Evolutionary conservation across 2,888 invertebrate genomes (phyloP), one percentile per base, ranked within the genome.

Genomic region (Zaprionus obscuricornis): DNA sequence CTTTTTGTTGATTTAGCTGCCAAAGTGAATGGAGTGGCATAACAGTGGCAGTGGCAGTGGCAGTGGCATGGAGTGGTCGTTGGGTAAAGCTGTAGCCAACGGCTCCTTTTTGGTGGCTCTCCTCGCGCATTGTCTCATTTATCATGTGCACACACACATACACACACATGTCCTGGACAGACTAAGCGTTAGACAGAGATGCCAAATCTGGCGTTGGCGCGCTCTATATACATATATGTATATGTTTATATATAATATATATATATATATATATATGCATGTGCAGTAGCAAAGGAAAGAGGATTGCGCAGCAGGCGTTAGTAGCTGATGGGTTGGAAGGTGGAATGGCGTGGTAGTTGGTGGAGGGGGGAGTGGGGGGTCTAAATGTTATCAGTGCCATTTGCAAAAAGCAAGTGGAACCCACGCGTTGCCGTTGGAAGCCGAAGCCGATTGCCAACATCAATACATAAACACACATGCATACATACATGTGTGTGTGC

Each of bases 381-480:
- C 66, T 39, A 69, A 65, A 64, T 78, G 79, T 74, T 78, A 79
- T 83, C 78, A 78, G 78, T 71, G 76, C 71, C 62, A 82, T 78
- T 71, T 78, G 67, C 58, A 60, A 60, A 54, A 65, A 67, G 43
- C 63, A 76, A 76, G 70, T 75, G 75, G 63, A 79, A 57, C 66
- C 60, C 67, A 78, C 45, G 78, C 78, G 65, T 62, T 74, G 52
- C 75, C 47, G 50, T 2, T 47, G 66, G 45, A 11, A 8, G 27
- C n/a, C 16, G 10, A 42, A 78, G 66, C 70, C 83, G 83, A 78
- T 78, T 82, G 82, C 79, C 82, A 73, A 64, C 82, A 72, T 76
- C 73, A 70, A 76, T 82, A 73, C 33, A 74, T 51, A 46, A 24
- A 26, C 6, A 34, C 0, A 24, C 7, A 24, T 5, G 14, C 17